Evolutionary conservation across 2,797 vertebrate genomes (phyloP), one percentile per base, ranked within the genome.

Genomic region (Spinus pinus): DNA sequence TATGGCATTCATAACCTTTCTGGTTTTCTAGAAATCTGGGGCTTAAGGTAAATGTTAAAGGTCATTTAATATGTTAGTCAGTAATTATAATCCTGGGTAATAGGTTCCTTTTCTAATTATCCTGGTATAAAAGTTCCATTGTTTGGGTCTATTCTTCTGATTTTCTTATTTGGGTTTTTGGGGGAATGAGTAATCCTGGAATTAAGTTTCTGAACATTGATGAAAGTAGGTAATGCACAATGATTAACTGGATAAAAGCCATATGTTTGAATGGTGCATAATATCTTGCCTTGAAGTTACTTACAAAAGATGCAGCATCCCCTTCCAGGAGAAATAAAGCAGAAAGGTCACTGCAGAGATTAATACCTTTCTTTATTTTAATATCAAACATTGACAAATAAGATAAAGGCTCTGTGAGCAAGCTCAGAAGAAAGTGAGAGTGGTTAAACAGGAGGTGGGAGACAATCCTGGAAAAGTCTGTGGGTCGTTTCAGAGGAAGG

Each of bases 51-150:
- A 98, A 98, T 98, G 98, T 98, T 97, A 98, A 98, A 98, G 98
- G 98, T 98, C 98, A 98, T 98, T 98, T 98, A 98, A 99, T 98
- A 98, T 98, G 97, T 98, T 97, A 97, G 97, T 98, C 98, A 97
- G 98, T 98, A 97, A 98, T 99, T 98, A 98, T 98, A 98, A 98
- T 98, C 98, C 97, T 97, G 94, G 97, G 95, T 98, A 98, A 98
- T 98, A 97, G 98, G 98, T 98, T 98, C 97, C 96, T 96, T 92
- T 98, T 98, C 97, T 98, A 98, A 99, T 99, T 98, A 98, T 98
- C 96, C 96, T 79, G 94, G 96, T 95, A 98, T 98, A 98, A 98
- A 98, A 98, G 97, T 98, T 97, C 97, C 97, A 98, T 98, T 98
- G 98, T 98, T 98, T 98, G 96, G 98, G 92, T 97, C 96, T 96